A percentile compares a stretch with the other conserved stretches of the same genome.
phyloP scores from a whole-genome alignment of 2,797 vertebrate species.

The Salarias fasciatus region DNA sequence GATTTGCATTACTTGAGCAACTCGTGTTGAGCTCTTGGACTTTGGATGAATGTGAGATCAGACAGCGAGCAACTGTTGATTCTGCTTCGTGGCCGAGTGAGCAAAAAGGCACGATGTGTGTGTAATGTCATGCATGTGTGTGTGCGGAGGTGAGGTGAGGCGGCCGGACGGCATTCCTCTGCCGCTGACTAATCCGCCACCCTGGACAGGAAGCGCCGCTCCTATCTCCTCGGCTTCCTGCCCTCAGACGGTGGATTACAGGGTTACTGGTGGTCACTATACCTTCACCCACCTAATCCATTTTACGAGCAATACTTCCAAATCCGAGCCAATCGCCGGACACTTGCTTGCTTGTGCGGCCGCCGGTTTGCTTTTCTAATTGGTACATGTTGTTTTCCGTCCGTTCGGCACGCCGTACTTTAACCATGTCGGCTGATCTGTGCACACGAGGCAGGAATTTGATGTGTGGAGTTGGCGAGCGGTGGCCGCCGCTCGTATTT shows the following conservation, averaged over 20 bases:
- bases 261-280: slow-evolving; percentile 67
- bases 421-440: background rate
- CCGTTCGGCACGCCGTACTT: background rate
- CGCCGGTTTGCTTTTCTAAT: slow-evolving; percentile 23
- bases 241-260: slow-evolving; percentile 60
- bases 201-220: slow-evolving; percentile 47
- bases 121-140: no score
- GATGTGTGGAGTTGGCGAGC: background rate
- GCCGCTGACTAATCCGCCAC: slow-evolving; percentile 51
- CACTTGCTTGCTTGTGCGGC: slow-evolving; percentile 19
- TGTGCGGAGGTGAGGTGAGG: slow-evolving; percentile 3
- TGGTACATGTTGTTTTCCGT: background rate
- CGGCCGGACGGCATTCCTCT: slow-evolving; percentile 40
- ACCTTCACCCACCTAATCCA: slow-evolving; percentile 64
- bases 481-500: background rate
- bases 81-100: no score
- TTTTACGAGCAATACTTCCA: slow-evolving; percentile 50
- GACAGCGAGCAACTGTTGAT: no score
- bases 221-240: slow-evolving; percentile 42
- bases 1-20: no score
- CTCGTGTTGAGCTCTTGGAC: no score
- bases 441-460: background rate
- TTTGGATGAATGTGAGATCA: no score
- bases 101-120: no score
- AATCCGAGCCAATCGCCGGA: slow-evolving; percentile 39